A percentile compares a stretch with the other conserved stretches of the same genome.
Evolutionary conservation across 2,113 vertebrate species (phyloP).

Genomic region (Cephalopholis sonnerati): DNA sequence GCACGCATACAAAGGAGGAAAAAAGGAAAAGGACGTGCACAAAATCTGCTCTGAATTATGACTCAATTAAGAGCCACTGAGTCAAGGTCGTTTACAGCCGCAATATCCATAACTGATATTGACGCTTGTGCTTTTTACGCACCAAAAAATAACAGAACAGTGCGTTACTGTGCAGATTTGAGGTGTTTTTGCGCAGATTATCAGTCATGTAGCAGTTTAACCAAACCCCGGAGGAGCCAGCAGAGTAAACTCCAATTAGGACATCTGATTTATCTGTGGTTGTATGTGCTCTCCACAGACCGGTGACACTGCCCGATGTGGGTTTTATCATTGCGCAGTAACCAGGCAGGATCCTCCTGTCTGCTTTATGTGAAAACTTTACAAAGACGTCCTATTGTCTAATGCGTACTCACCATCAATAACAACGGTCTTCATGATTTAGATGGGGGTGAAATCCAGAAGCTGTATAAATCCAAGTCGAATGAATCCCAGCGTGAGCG

Average conservation of each 20-base stretch:
- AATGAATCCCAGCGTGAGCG: slow-evolving; percentile 62
- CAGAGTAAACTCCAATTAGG: slow-evolving; percentile 71
- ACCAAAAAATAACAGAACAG: not conserved
- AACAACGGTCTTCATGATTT: slow-evolving; percentile 83
- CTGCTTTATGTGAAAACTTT: slow-evolving; percentile 69
- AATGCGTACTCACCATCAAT: slow-evolving; percentile 80
- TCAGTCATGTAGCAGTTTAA: slow-evolving; percentile 18
- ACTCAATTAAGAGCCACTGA: slow-evolving; percentile 64
- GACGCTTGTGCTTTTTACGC: not conserved
- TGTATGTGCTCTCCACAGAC: slow-evolving; percentile 35
- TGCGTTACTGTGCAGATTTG: not conserved
- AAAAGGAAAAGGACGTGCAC: not conserved
- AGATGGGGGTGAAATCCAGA: slow-evolving; percentile 69
- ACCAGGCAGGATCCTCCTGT: slow-evolving; percentile 31
- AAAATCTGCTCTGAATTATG: slow-evolving; percentile 54
- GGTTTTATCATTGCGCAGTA: slow-evolving; percentile 53
- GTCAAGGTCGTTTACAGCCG: slow-evolving; percentile 77
- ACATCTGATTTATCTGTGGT: slow-evolving; percentile 55
- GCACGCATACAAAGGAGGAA: not conserved
- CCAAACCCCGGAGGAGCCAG: slow-evolving; percentile 30
- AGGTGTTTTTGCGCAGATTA: not conserved
- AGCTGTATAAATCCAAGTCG: slow-evolving; percentile 79
- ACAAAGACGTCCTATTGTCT: slow-evolving; percentile 21
- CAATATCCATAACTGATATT: slow-evolving; percentile 25
- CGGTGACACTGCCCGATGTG: slow-evolving; percentile 28